phyloP scores from a whole-genome alignment of 2,797 vertebrate genomes.

The Distichodus sexfasciatus region DNA sequence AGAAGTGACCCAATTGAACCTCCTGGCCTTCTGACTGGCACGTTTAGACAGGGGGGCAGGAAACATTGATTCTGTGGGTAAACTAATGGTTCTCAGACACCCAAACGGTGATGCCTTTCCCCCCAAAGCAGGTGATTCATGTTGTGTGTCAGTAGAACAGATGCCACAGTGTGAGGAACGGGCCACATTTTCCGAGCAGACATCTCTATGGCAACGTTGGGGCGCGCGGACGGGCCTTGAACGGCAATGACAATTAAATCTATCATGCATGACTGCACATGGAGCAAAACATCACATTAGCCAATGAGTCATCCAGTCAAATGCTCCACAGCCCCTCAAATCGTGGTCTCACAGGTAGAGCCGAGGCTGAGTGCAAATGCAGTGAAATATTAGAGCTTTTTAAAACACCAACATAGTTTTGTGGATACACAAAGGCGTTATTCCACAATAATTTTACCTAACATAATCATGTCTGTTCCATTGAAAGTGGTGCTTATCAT shows the following conservation, averaged over 20 bases:
- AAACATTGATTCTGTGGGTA: conserved; percentile 1
- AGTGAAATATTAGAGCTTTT: neutral
- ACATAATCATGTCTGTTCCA: neutral
- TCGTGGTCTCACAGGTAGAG: neutral
- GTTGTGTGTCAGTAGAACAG: conserved; percentile 47
- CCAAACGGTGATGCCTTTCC: neutral
- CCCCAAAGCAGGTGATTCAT: conserved; percentile 33
- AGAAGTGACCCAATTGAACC: neutral
- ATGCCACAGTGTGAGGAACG: conserved; percentile 43
- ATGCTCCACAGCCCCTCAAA: conserved; percentile 1
- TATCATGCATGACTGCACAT: conserved; percentile 31
- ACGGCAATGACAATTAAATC: conserved; percentile 45
- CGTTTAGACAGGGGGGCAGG: neutral
- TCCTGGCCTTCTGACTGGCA: neutral
- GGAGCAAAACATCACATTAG: conserved; percentile 23
- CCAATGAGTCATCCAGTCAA: conserved; percentile 32
- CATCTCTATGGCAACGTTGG: conserved; percentile 40
- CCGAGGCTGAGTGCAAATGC: neutral
- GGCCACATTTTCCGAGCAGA: conserved; percentile 9
- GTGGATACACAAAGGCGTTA: neutral
- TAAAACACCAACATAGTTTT: neutral
- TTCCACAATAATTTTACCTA: neutral
- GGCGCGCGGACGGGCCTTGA: conserved; percentile 8
- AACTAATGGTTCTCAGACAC: conserved; percentile 8
- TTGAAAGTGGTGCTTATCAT: too few relatives aligned